These are phyloP conservation scores for Eurystomus gularis DNA, from an alignment of 2,113 vertebrate genomes.

Conservation along the genomic window DNA sequence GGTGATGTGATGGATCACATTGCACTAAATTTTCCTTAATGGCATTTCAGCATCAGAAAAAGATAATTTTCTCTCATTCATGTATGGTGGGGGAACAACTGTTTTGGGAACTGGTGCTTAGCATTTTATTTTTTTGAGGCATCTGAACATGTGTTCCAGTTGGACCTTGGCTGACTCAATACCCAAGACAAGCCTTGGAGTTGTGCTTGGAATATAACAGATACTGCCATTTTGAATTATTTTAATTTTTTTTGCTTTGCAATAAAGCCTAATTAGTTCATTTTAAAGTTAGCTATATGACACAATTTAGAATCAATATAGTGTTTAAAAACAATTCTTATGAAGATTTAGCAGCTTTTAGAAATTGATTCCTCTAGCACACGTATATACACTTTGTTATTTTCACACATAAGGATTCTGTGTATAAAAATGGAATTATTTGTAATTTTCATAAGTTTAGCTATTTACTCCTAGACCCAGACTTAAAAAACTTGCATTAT, in stretches of 20 bases:
- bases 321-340: not conserved
- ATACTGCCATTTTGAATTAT: not conserved
- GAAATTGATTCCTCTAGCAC: not conserved
- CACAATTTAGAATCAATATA: not conserved
- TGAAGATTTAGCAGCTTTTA: not conserved
- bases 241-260: not conserved
- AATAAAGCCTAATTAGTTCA: not conserved
- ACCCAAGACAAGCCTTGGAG: not conserved
- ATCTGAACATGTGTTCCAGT: not conserved
- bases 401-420: not conserved
- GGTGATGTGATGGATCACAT: not conserved
- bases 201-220: not conserved
- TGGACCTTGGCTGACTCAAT: not conserved
- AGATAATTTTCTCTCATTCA: not conserved
- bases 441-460: not conserved
- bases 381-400: not conserved
- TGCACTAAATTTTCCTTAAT: not conserved
- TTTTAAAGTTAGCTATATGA: not conserved
- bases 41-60: not conserved
- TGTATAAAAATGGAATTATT: not conserved
- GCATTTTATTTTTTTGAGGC: not conserved
- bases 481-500: not conserved
- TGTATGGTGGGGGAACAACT: not conserved
- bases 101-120: not conserved
- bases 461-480: not conserved